phyloP scores from a whole-genome alignment of 2,797 vertebrate genomes.

The Anniella stebbinsi region DNA sequence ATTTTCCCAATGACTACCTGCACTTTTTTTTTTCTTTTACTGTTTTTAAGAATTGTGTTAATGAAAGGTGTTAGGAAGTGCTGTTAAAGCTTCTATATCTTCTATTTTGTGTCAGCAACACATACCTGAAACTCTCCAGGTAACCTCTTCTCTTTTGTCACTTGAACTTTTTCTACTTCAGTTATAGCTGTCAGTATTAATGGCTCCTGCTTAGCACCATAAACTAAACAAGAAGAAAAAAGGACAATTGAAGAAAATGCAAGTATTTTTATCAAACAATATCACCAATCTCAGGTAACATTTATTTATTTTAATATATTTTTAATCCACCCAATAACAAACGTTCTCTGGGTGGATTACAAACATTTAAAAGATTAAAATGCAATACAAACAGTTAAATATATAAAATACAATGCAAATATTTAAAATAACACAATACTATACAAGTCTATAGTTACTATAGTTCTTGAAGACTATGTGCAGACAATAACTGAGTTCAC shows the following conservation, averaged over 20 bases:
- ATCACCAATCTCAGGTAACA: not conserved
- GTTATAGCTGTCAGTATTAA: conserved; percentile 84
- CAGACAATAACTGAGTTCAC: not conserved
- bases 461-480: not conserved
- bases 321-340: no score
- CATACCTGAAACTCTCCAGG: conserved; percentile 83
- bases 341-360: no score
- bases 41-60: not conserved
- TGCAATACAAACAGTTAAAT: no score
- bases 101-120: conserved; percentile 40
- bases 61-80: not conserved
- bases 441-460: not conserved
- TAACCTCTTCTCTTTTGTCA: conserved; percentile 72
- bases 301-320: not conserved
- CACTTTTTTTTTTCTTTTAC: not conserved
- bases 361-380: no score
- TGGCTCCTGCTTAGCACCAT: conserved; percentile 80
- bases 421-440: no score
- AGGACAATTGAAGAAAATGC: not conserved
- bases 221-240: conserved; percentile 79
- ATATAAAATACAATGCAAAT: no score
- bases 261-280: not conserved
- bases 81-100: not conserved
- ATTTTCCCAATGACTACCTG: not conserved
- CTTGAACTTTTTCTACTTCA: conserved; percentile 75